Percentiles rank a stretch among this genome's conserved stretches.
phyloP scores from a whole-genome alignment of 2,888 invertebrate genomes.

The Marronus borbonicus region DNA sequence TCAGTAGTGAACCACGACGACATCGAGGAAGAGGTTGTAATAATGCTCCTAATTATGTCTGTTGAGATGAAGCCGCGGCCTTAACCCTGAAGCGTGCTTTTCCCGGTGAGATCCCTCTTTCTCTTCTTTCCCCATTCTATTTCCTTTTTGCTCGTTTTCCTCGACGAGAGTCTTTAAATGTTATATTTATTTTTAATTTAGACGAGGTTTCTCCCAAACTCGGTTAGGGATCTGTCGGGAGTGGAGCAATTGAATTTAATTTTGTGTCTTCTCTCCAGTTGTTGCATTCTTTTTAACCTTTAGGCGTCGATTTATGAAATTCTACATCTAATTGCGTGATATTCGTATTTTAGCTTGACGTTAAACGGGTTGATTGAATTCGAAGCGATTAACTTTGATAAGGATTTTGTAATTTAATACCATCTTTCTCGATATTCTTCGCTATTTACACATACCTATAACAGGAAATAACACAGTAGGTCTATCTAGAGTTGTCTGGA shows the following conservation, averaged over 20 bases:
- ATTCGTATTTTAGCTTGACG: background rate
- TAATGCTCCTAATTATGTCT: slow-evolving; percentile 50
- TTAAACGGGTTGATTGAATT: background rate
- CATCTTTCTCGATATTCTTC: too few species aligned
- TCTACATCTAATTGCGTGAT: slow-evolving; percentile 20
- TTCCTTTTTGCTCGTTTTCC: background rate
- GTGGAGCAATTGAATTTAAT: slow-evolving; percentile 41
- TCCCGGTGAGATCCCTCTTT: background rate
- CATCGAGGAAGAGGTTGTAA: slow-evolving; percentile 24
- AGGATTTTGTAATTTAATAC: background rate
- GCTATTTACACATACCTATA: too few species aligned
- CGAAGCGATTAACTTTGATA: background rate
- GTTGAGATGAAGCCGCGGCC: slow-evolving; percentile 34
- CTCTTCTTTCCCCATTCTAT: background rate
- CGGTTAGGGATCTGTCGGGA: slow-evolving; percentile 7
- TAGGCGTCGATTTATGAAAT: slow-evolving; percentile 19
- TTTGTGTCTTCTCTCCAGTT: slow-evolving; percentile 14
- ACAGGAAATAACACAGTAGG: too few species aligned
- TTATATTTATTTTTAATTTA: slow-evolving; percentile 47
- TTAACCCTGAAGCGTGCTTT: slow-evolving; percentile 46
- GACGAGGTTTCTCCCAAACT: slow-evolving; percentile 21
- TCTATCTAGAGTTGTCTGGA: too few species aligned
- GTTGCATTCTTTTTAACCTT: slow-evolving; percentile 7
- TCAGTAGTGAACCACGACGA: slow-evolving; percentile 14
- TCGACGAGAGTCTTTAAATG: slow-evolving; percentile 20